Conservation (phyloP, 2,797 vertebrate species). For the Lutjanus campechanus region DNA sequence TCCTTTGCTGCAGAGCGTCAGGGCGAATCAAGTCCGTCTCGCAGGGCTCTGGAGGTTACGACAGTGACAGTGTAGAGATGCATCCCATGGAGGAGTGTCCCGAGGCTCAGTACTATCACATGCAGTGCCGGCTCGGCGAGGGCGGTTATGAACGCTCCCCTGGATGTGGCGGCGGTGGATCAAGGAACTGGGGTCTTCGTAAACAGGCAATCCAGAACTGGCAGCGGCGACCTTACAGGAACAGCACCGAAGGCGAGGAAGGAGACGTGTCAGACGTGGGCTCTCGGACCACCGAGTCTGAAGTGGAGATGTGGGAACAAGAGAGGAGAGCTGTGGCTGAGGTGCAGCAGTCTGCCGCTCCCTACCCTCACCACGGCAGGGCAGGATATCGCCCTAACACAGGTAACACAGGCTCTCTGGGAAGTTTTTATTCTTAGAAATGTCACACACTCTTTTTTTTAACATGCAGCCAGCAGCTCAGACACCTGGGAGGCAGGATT, state of each 20-base stretch:
- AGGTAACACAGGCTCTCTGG: conserved; percentile 76
- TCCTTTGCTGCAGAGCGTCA: conserved; percentile 86
- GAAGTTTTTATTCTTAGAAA: conserved; percentile 27
- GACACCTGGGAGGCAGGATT: conserved; percentile 35
- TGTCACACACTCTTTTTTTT: conserved; percentile 11
- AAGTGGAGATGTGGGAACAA: conserved; percentile 94
- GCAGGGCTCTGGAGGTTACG: conserved; percentile 95
- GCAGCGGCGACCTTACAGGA: conserved; percentile 96
- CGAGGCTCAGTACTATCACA: conserved; percentile 89
- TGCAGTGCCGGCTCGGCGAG: conserved; percentile 87
- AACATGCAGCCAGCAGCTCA: conserved; percentile 14
- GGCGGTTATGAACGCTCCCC: conserved; percentile 84
- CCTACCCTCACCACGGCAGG: conserved; percentile 83
- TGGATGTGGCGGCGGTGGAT: conserved; percentile 80
- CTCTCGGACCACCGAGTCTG: conserved; percentile 95
- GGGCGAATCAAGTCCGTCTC: conserved; percentile 92
- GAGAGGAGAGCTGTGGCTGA: conserved; percentile 87
- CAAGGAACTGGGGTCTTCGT: conserved; percentile 92
- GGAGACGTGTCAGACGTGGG: conserved; percentile 96
- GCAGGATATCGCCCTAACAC: conserved; percentile 87
- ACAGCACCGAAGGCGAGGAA: conserved; percentile 97
- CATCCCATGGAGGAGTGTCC: conserved; percentile 90
- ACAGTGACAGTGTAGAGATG: conserved; percentile 95
- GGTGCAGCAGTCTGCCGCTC: conserved; percentile 82
- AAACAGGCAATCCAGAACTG: conserved; percentile 99